phyloP scores from a whole-genome alignment of 2,888 invertebrate genomes.

The Carpatolechia fugitivella region DNA sequence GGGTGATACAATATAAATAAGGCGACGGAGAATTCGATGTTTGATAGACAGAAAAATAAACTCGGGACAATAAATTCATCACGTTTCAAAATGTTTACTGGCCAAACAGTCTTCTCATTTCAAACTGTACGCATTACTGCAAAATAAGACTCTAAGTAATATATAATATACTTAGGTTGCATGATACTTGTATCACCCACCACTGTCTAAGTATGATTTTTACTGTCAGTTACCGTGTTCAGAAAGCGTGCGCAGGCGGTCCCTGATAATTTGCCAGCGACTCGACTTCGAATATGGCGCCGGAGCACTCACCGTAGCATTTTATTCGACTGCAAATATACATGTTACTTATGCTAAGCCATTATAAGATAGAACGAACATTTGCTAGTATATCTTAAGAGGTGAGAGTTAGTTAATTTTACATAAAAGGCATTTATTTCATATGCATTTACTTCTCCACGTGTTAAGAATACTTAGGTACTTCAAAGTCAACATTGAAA shows the following conservation, averaged over 20 bases:
- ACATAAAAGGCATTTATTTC: conserved; percentile 1
- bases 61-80: too few relatives aligned
- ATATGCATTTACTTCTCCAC: background rate
- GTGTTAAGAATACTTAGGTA: background rate
- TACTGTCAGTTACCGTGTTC: conserved; percentile 63
- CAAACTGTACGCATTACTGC: too few relatives aligned
- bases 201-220: conserved; percentile 61
- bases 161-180: too few relatives aligned
- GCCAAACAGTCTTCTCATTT: too few relatives aligned
- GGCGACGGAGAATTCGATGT: background rate
- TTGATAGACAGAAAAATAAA: too few relatives aligned
- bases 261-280: conserved; percentile 63
- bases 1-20: conserved; percentile 2
- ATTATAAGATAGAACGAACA: background rate
- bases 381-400: background rate
- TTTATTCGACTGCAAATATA: conserved; percentile 43
- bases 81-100: too few relatives aligned
- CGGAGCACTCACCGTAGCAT: conserved; percentile 52
- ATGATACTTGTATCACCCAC: conserved; percentile 8
- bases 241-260: conserved; percentile 73
- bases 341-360: conserved; percentile 32
- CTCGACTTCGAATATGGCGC: conserved; percentile 38
- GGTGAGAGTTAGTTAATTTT: background rate
- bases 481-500: background rate
- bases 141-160: too few relatives aligned